Evolutionary conservation across 2,888 invertebrate genomes (phyloP).

Genomic region (Metacarcinus magister): DNA sequence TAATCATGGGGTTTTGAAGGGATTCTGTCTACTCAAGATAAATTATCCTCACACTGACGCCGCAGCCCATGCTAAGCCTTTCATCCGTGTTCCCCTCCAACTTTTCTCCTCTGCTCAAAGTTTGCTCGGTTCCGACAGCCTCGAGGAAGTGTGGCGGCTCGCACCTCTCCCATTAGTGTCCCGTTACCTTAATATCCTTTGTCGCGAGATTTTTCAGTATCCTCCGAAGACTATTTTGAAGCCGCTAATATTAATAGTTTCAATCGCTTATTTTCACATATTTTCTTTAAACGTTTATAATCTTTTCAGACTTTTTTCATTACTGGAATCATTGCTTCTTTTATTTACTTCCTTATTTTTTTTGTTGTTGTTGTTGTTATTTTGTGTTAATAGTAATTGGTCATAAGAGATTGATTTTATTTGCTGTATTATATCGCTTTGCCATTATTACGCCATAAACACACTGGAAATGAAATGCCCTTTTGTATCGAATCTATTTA

Average conservation of each 20-base stretch:
- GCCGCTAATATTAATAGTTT: not conserved
- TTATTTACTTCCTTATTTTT: not conserved
- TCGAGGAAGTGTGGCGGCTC: conserved; percentile 4
- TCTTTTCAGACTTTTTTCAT: too few relatives aligned
- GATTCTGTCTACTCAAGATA: not conserved
- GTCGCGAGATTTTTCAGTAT: not conserved
- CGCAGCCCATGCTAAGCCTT: not conserved
- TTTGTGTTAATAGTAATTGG: not conserved
- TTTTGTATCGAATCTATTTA: not conserved
- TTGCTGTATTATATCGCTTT: not conserved
- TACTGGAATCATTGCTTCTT: too few relatives aligned
- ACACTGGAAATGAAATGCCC: not conserved
- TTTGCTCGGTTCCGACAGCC: conserved; percentile 9
- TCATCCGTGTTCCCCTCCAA: not conserved
- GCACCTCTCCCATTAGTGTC: not conserved
- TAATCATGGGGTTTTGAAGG: not conserved
- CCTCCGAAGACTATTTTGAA: not conserved
- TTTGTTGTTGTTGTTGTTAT: not conserved
- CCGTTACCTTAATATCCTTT: not conserved
- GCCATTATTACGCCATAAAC: not conserved
- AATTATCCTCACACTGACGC: conserved; percentile 17
- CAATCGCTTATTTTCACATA: not conserved
- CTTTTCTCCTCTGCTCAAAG: conserved; percentile 17
- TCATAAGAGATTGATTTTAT: not conserved
- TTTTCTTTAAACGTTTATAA: too few relatives aligned